A percentile compares a stretch with the other conserved stretches of the same genome.
Evolutionary conservation across 2,888 invertebrate species (phyloP).

Genomic region (Notodonta ziczac): DNA sequence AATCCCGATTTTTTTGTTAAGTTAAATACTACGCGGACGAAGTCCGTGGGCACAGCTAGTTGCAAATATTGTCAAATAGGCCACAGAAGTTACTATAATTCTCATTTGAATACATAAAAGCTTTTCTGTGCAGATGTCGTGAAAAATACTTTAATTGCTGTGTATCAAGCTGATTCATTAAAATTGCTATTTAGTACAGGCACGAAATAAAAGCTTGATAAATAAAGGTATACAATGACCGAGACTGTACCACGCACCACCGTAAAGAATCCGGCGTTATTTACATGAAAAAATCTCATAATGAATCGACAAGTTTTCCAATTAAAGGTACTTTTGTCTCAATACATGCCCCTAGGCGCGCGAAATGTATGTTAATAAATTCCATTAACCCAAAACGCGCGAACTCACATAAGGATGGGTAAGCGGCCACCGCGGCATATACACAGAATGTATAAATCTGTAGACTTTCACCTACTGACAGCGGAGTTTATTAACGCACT

Average conservation of each 20-base stretch:
- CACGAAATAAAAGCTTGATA: too few relatives aligned
- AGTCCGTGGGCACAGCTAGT: too few relatives aligned
- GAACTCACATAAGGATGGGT: constrained; percentile 56
- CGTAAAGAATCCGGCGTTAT: not conserved
- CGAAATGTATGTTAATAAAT: constrained; percentile 57
- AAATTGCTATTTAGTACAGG: too few relatives aligned
- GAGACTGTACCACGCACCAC: not conserved
- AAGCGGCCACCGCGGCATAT: constrained; percentile 29
- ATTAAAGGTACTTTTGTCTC: constrained; percentile 7
- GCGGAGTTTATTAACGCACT: constrained; percentile 52
- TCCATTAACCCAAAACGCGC: constrained; percentile 49
- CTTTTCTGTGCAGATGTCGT: too few relatives aligned
- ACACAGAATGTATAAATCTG: constrained; percentile 51
- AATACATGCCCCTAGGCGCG: constrained; percentile 25
- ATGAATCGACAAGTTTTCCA: constrained; percentile 1
- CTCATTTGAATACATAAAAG: too few relatives aligned
- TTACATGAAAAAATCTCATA: not conserved
- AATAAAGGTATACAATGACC: too few relatives aligned
- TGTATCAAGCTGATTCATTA: too few relatives aligned
- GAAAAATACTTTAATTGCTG: too few relatives aligned
- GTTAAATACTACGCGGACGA: too few relatives aligned
- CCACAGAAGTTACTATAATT: too few relatives aligned
- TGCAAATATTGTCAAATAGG: too few relatives aligned
- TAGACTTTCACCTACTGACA: constrained; percentile 62
- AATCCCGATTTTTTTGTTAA: too few relatives aligned